Conservation (phyloP, 2,113 vertebrate genomes). For the Lampris incognitus region DNA sequence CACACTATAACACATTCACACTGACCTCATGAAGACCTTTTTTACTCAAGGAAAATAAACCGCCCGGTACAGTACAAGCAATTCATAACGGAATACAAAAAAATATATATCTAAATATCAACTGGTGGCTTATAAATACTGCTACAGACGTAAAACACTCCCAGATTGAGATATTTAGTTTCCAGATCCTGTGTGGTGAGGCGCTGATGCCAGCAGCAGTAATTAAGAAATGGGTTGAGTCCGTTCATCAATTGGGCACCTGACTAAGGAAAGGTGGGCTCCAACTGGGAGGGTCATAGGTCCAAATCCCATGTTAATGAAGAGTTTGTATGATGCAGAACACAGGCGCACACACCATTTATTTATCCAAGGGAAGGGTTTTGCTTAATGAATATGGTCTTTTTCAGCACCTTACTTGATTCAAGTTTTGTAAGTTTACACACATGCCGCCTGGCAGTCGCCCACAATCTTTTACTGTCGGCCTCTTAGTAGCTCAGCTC, state of each 20-base stretch:
- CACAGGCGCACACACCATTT: slow-evolving; percentile 33
- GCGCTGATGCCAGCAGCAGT: slow-evolving; percentile 46
- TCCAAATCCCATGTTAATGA: slow-evolving; percentile 63
- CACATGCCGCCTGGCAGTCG: no score
- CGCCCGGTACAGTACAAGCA: slow-evolving; percentile 30
- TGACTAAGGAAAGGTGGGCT: slow-evolving; percentile 48
- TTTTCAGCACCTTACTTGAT: background rate
- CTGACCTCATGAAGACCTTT: slow-evolving; percentile 36
- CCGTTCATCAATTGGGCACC: slow-evolving; percentile 53
- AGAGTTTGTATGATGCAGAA: slow-evolving; percentile 43
- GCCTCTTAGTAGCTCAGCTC: background rate
- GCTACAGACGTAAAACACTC: slow-evolving; percentile 54
- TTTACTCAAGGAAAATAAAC: slow-evolving; percentile 53
- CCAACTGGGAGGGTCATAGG: slow-evolving; percentile 47
- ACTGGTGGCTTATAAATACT: slow-evolving; percentile 59
- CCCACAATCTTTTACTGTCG: background rate
- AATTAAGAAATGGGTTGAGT: slow-evolving; percentile 43
- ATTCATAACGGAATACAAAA: slow-evolving; percentile 48
- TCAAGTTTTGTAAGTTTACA: no score
- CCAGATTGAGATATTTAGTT: slow-evolving; percentile 57
- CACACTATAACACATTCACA: slow-evolving; percentile 12
- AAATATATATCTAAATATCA: slow-evolving; percentile 46
- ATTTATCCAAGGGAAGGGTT: slow-evolving; percentile 7
- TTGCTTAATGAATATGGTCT: slow-evolving; percentile 4
- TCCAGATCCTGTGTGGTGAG: slow-evolving; percentile 50